Evolutionary conservation across 2,888 invertebrate genomes (phyloP).

Genomic region (Drosophila leonis): DNA sequence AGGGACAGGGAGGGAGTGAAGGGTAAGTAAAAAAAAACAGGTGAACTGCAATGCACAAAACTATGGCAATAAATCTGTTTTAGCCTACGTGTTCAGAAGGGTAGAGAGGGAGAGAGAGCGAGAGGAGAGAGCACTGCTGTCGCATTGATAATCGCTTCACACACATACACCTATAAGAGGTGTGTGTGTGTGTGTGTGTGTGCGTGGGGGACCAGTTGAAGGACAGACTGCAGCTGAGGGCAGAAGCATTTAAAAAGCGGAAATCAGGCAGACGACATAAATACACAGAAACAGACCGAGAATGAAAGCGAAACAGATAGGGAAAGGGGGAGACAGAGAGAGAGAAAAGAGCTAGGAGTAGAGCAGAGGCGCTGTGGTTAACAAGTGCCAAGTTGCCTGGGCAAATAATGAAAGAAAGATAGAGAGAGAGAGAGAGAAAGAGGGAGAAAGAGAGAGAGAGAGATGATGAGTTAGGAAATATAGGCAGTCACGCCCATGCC

Average conservation of each 20-base stretch:
- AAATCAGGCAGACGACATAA: slow-evolving; percentile 77
- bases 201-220: slow-evolving; percentile 36
- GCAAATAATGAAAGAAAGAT: slow-evolving; percentile 4
- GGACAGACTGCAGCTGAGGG: slow-evolving; percentile 46
- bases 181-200: slow-evolving; percentile 16
- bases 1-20: neutral
- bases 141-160: slow-evolving; percentile 44
- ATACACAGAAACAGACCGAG: slow-evolving; percentile 45
- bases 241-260: slow-evolving; percentile 78
- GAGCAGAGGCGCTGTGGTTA: slow-evolving; percentile 7
- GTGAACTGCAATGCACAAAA: slow-evolving; percentile 60
- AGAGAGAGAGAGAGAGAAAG: slow-evolving; percentile 8
- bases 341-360: neutral
- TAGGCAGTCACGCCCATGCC: slow-evolving; percentile 12
- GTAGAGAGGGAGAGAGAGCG: neutral
- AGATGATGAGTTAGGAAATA: neutral
- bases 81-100: slow-evolving; percentile 32
- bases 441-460: slow-evolving; percentile 10
- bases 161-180: slow-evolving; percentile 16
- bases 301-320: slow-evolving; percentile 16
- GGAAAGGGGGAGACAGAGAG: neutral
- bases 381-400: slow-evolving; percentile 41
- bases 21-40: slow-evolving; percentile 10
- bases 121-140: slow-evolving; percentile 3
- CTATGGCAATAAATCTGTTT: slow-evolving; percentile 67